A percentile compares a stretch with the other conserved stretches of the same genome.
These are phyloP conservation scores for Heterohyrax brucei DNA, from an alignment of 2,797 vertebrate genomes.

Conservation along the genomic window DNA sequence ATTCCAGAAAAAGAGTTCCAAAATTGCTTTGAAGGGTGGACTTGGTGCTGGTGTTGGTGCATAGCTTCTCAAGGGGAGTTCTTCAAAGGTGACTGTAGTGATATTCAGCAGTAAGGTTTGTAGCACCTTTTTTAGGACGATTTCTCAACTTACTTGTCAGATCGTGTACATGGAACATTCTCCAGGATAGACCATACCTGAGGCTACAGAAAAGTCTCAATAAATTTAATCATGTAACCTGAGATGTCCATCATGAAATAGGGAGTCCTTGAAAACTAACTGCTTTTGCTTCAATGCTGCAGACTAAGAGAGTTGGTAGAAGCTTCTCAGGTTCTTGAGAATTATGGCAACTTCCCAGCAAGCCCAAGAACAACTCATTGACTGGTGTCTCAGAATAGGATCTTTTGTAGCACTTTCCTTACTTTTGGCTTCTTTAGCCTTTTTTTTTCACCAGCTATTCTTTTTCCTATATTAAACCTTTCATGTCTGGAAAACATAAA, in stretches of 20 bases:
- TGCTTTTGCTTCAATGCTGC: background rate
- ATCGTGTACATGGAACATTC: background rate
- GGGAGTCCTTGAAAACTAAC: background rate
- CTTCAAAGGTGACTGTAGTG: too few relatives aligned
- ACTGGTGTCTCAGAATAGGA: background rate
- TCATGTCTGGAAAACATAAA: conserved; percentile 2
- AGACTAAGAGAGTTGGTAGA: background rate
- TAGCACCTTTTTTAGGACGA: too few relatives aligned
- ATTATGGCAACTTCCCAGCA: background rate
- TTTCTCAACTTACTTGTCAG: too few relatives aligned
- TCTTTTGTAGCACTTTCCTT: background rate
- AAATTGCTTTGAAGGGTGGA: too few relatives aligned
- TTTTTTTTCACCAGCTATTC: background rate
- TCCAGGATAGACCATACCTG: background rate
- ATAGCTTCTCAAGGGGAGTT: too few relatives aligned
- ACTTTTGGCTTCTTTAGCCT: background rate
- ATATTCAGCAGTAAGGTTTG: too few relatives aligned
- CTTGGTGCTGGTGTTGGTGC: too few relatives aligned
- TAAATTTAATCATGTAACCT: background rate
- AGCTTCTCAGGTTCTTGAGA: conserved; percentile 19
- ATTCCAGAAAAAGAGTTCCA: too few relatives aligned
- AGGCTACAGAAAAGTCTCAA: background rate
- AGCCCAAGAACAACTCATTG: background rate
- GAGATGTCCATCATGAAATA: background rate
- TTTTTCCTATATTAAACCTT: background rate